Evolutionary conservation across 2,113 vertebrate species (phyloP).

Genomic region (Forbesichthys papilliferus): DNA sequence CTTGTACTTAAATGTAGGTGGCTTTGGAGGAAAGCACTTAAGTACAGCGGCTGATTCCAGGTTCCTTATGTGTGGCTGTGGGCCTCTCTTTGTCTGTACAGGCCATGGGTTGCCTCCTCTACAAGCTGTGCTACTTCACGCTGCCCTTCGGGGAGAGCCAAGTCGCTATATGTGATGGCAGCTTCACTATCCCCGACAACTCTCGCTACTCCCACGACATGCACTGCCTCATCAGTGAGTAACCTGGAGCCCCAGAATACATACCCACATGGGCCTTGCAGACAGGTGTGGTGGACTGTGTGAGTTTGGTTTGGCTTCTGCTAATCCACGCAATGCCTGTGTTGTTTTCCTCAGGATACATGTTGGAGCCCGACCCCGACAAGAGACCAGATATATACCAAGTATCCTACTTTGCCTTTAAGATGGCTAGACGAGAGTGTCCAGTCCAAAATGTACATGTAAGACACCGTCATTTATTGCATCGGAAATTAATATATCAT

Average conservation of each 20-base stretch:
- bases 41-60: not conserved
- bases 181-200: conserved; percentile 96
- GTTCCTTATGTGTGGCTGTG: not conserved
- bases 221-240: conserved; percentile 98
- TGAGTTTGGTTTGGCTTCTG: not conserved
- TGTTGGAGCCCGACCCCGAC: conserved; percentile 96
- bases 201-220: conserved; percentile 95
- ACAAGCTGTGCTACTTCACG: conserved; percentile 97
- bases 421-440: conserved; percentile 87
- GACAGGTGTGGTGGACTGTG: not conserved
- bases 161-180: conserved; percentile 97
- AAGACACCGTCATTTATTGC: conserved; percentile 59
- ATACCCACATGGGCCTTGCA: conserved; percentile 3
- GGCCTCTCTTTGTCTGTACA: conserved; percentile 47
- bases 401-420: conserved; percentile 95
- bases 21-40: too few relatives aligned
- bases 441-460: conserved; percentile 90
- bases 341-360: conserved; percentile 82
- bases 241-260: conserved; percentile 12
- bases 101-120: conserved; percentile 96
- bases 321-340: not conserved
- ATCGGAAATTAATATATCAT: not conserved
- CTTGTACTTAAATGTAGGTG: too few relatives aligned
- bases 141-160: conserved; percentile 98
- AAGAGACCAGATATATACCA: conserved; percentile 96